Evolutionary conservation across 2,113 vertebrate species (phyloP), one percentile per base, ranked within the genome.

Genomic region (Podarcis raffonei): DNA sequence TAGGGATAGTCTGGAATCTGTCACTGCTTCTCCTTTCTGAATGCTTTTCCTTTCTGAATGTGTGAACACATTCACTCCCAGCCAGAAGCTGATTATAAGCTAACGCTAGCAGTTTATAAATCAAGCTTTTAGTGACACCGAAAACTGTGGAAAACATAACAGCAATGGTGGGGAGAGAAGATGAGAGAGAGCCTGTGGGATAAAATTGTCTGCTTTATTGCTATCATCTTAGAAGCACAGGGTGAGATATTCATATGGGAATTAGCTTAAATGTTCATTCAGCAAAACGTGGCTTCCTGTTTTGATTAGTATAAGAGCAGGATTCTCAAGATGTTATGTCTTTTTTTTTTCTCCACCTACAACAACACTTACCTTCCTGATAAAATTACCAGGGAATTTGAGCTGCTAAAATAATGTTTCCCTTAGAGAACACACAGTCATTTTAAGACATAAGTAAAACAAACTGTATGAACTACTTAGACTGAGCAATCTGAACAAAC

Each of bases 351-450:
- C 59, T 81, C 32, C 79, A 87, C 35, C 72, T 53, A 39, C 85
- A 83, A 91, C 89, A 87, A 90, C 87, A 90, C 89, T 92, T 91
- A 74, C 68, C 80, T 79, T 86, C 84, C 76, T 91, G 74, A 82
- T 95, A 81, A 74, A 92, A 95, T 76, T 91, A 68, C 87, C 13
- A 75, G 81, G 68, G 42, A 87, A 87, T 90, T 87, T 85, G 90
- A 90, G 91, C 91, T 92, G 89, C 91, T 91, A 91, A 90, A 68
- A 82, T 88, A 91, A 91, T 62, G 57, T 42, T 90, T 75, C 92
- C 92, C 92, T 90, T 69, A 57, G 92, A 94, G 93, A 94, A 81
- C 57, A 87, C 71, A 83, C 59, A 94, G 90, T 85, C 91, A 90
- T 13, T 32, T 90, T 76, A 92, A 90, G 91, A 90, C 92, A 91